phyloP scores from a whole-genome alignment of 2,888 invertebrate genomes.

The Odontocolon sp. region DNA sequence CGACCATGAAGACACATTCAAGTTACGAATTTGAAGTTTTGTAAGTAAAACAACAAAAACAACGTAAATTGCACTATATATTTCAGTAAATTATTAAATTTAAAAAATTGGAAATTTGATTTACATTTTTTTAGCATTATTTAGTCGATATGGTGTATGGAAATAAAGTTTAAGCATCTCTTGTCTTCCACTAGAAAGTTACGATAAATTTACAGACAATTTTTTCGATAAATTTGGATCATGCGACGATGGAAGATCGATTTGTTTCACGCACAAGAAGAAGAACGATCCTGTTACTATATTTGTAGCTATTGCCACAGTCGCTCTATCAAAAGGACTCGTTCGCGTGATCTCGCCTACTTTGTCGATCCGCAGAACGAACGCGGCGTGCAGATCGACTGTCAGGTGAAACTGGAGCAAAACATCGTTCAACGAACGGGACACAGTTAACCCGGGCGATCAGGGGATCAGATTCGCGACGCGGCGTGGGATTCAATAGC shows the following conservation, averaged over 20 bases:
- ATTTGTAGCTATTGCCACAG: not conserved
- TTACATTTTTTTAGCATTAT: too few relatives aligned
- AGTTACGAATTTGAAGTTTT: too few relatives aligned
- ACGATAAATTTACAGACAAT: not conserved
- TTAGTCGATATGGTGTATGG: too few relatives aligned
- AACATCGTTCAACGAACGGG: conserved; percentile 72
- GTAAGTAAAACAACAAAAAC: too few relatives aligned
- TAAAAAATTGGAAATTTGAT: too few relatives aligned
- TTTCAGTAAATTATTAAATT: too few relatives aligned
- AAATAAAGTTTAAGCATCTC: too few relatives aligned
- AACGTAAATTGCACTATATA: too few relatives aligned
- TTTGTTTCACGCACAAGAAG: not conserved
- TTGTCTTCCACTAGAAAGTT: too few relatives aligned
- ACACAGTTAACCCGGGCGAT: conserved; percentile 38
- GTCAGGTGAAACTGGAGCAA: conserved; percentile 74
- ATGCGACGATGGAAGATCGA: not conserved
- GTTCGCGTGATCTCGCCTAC: conserved; percentile 60
- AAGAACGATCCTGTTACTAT: not conserved
- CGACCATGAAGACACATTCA: too few relatives aligned
- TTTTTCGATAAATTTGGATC: not conserved
- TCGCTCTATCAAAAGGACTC: not conserved
- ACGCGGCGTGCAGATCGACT: conserved; percentile 68
- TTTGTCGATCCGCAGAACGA: conserved; percentile 68
- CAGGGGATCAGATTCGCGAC: conserved; percentile 69
- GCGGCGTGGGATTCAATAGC: conserved; percentile 63